Percentiles rank a stretch among this genome's conserved stretches.
These are phyloP conservation scores for Bubo scandiacus DNA, from an alignment of 2,113 vertebrate genomes.

Conservation along the genomic window DNA sequence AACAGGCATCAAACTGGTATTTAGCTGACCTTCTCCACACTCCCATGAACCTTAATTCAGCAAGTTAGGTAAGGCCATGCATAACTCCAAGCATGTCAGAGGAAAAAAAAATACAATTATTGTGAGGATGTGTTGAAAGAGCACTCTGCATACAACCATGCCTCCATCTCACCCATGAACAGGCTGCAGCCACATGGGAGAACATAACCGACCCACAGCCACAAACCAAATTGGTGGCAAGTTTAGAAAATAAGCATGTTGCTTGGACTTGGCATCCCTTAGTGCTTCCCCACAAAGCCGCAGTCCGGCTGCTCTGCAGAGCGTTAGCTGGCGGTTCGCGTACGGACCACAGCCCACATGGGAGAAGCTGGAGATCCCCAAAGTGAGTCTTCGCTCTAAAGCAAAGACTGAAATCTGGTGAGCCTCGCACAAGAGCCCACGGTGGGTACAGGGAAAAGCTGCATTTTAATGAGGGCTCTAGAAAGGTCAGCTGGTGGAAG, in stretches of 20 bases:
- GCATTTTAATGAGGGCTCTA: accelerated
- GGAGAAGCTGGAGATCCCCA: background rate
- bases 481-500: background rate
- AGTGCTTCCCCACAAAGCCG: background rate
- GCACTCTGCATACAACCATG: accelerated
- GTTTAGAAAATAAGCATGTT: background rate
- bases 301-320: background rate
- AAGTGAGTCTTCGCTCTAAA: background rate
- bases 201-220: background rate
- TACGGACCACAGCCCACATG: accelerated
- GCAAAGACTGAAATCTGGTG: background rate
- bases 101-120: background rate
- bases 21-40: background rate
- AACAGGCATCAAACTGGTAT: background rate
- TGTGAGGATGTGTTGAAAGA: accelerated
- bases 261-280: background rate
- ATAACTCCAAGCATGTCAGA: background rate
- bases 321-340: accelerated
- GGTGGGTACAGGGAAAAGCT: background rate
- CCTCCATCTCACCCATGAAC: accelerated
- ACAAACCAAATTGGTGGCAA: background rate
- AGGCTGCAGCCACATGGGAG: background rate
- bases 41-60: background rate
- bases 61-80: background rate
- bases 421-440: background rate